phyloP scores from a whole-genome alignment of 2,113 vertebrate species.

The Corythaeola cristata region DNA sequence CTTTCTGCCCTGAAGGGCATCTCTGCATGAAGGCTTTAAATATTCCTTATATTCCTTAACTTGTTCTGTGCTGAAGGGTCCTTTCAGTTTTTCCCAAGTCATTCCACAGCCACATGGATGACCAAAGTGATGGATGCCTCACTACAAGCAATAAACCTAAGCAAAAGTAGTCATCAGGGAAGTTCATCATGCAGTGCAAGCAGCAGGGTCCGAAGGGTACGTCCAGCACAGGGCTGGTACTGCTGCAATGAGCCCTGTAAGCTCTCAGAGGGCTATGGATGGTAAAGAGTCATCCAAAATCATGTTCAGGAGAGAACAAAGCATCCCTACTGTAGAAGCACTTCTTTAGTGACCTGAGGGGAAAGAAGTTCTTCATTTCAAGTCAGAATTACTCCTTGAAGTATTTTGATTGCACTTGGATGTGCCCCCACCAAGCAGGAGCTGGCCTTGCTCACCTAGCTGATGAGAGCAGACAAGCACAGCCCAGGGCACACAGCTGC shows the following conservation, averaged over 20 bases:
- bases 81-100: not conserved
- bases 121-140: not conserved
- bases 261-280: not conserved
- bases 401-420: not conserved
- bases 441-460: not conserved
- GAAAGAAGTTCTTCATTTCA: not conserved
- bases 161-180: not conserved
- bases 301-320: not conserved
- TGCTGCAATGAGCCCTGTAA: fast-evolving
- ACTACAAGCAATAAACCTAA: not conserved
- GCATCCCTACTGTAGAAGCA: not conserved
- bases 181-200: not conserved
- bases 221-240: not conserved
- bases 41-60: no score
- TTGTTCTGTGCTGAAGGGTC: not conserved
- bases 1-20: not conserved
- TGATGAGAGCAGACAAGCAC: not conserved
- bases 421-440: not conserved
- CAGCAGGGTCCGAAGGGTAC: fast-evolving
- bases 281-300: not conserved
- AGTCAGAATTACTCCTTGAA: not conserved
- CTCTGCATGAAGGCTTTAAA: not conserved
- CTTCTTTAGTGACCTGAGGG: not conserved
- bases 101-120: fast-evolving
- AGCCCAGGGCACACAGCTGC: not conserved